Percentiles rank a stretch among this genome's conserved stretches.
These are phyloP conservation scores for Bubo blakistoni DNA, from an alignment of 2,113 vertebrate genomes.

Conservation along the genomic window DNA sequence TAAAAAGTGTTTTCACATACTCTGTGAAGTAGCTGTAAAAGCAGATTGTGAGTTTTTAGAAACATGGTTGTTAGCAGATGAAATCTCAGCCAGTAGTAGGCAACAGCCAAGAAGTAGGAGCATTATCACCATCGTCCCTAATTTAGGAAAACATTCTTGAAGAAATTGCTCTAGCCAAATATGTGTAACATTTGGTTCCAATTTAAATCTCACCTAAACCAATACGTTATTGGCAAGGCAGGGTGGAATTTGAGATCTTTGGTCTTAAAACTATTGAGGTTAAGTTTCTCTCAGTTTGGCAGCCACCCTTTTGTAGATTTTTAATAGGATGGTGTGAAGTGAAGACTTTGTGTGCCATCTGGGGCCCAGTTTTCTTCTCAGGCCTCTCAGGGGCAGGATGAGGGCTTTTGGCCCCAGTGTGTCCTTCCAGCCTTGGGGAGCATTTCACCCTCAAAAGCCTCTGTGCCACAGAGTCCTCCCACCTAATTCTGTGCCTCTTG, in stretches of 20 bases:
- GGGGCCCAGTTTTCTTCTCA: neutral
- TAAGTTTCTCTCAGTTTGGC: neutral
- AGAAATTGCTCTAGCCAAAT: conserved; percentile 26
- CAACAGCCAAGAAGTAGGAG: conserved; percentile 46
- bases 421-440: neutral
- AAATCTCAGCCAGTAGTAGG: conserved; percentile 23
- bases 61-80: conserved; percentile 35
- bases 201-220: conserved; percentile 2
- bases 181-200: neutral
- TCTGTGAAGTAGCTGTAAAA: conserved; percentile 34
- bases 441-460: fast-evolving
- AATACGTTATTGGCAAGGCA: neutral
- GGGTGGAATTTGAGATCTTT: neutral
- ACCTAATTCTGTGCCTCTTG: fast-evolving
- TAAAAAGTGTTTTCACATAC: conserved; percentile 14
- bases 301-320: fast-evolving
- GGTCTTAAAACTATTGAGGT: neutral
- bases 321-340: fast-evolving
- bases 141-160: conserved; percentile 51
- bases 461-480: neutral
- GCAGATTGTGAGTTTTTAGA: conserved; percentile 38
- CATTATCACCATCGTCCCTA: conserved; percentile 26
- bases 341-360: fast-evolving
- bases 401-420: neutral
- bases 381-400: fast-evolving